These are phyloP conservation scores for Rosalia funebris DNA, from an alignment of 2,888 invertebrate genomes.

Conservation along the genomic window DNA sequence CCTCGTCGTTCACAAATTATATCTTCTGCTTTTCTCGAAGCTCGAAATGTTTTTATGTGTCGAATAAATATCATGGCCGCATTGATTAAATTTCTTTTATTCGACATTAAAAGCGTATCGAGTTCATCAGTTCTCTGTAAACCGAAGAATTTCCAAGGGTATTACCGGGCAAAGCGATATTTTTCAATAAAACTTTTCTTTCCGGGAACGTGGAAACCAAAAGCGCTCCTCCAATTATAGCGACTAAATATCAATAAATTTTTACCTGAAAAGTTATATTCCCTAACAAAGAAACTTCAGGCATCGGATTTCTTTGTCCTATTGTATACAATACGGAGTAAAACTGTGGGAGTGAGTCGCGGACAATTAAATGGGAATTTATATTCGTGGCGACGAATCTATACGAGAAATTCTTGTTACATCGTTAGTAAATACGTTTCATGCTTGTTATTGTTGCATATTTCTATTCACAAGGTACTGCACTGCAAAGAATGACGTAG, in stretches of 20 bases:
- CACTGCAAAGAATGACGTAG: too few relatives aligned
- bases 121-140: conserved; percentile 11
- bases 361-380: conserved; percentile 6
- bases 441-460: neutral
- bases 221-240: conserved; percentile 14
- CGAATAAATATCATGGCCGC: neutral
- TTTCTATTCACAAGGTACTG: too few relatives aligned
- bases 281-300: conserved; percentile 9
- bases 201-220: conserved; percentile 1
- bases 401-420: neutral
- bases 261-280: conserved; percentile 20
- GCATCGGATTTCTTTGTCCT: conserved; percentile 13
- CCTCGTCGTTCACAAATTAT: too few relatives aligned
- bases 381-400: neutral
- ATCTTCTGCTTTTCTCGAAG: conserved; percentile 13
- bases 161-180: conserved; percentile 4
- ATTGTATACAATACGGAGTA: neutral
- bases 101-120: conserved; percentile 1
- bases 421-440: conserved; percentile 3
- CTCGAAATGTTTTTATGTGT: conserved; percentile 18
- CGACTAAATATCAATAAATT: conserved; percentile 19
- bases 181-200: conserved; percentile 19
- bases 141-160: conserved; percentile 9
- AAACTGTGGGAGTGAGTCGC: neutral
- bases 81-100: conserved; percentile 7